Base-by-base conservation (phyloP, 2,113 vertebrate genomes). In the Entomyzon cyanotis region DNA sequence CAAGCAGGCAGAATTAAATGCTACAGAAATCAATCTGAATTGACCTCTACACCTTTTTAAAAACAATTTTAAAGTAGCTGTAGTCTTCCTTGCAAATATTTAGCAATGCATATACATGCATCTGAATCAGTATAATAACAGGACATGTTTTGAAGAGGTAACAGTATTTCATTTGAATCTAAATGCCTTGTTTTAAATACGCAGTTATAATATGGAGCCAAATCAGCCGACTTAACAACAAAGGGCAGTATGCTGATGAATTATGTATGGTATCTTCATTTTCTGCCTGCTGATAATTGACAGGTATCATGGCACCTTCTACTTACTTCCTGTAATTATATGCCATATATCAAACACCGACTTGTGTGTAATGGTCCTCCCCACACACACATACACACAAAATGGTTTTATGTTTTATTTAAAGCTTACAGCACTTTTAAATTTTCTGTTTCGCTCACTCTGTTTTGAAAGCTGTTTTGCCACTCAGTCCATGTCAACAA, bases 191-290 rank as follows among this genome's bases (percentile, higher is more conserved):
- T 97, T 98, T 96, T 94, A 89, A 95, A 97, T 95, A 97, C 97
- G 93, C 78, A 94, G 93, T 95, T 97, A 92, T 87, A 89, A 95
- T 97, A 95, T 21, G 65, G 88, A 97, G 91, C 63, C 93, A 82
- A 95, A 97, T 97, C 95, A 97, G 94, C 69, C 12, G 1, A 75
- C 47, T 97, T 98, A 97, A 97, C 96, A 97, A 97, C 97, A 97
- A 97, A 98, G 94, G 95, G 87, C 95, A 96, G 84, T 65, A 63
- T 89, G 87, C 96, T 97, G 90, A 95, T 98, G 97, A 98, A 98
- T 98, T 98, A 98, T 98, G 98, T 95, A 98, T 98, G 94, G 92
- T 97, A 97, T 97, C 94, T 98, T 96, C 97, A 97, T 97, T 98
- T 98, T 97, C 94, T 97, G 96, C 94, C 78, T 96, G 93, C 97